Evolutionary conservation across 1,140 invertebrate species (phyloP).

Genomic region (Brachionus rotundiformis): DNA sequence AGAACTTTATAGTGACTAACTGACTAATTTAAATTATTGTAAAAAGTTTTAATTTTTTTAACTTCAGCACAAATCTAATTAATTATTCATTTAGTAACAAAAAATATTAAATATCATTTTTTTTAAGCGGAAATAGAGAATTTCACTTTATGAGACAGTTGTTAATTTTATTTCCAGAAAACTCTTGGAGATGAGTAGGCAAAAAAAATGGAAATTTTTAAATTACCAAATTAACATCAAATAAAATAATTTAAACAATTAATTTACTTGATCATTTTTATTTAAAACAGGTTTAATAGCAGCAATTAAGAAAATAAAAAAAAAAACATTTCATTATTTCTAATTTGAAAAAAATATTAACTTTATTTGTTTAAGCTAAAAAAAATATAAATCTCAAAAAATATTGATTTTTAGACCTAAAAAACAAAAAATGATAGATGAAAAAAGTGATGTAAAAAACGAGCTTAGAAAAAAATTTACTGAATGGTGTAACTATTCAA

Average conservation of each 20-base stretch:
- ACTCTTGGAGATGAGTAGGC: background rate
- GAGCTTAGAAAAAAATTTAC: background rate
- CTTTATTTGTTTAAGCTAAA: background rate
- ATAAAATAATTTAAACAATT: background rate
- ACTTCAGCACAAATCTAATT: background rate
- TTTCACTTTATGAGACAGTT: background rate
- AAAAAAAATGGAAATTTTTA: background rate
- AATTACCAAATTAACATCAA: background rate
- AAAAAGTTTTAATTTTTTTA: too few relatives aligned
- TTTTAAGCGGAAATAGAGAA: background rate
- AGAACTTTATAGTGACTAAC: too few relatives aligned
- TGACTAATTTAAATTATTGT: too few relatives aligned
- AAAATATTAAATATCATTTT: background rate
- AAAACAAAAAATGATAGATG: background rate
- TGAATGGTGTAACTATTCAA: conserved; percentile 39
- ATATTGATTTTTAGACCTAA: conserved; percentile 8
- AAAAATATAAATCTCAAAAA: background rate
- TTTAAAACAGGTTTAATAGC: background rate
- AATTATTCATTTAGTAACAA: background rate
- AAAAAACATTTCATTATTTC: conserved; percentile 10
- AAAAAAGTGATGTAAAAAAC: background rate
- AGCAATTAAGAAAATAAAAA: conserved; percentile 3
- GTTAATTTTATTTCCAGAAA: background rate
- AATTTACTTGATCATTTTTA: background rate
- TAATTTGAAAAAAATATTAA: background rate